phyloP scores from a whole-genome alignment of 2,888 invertebrate genomes.

The Hirtodrosophila confusa region DNA sequence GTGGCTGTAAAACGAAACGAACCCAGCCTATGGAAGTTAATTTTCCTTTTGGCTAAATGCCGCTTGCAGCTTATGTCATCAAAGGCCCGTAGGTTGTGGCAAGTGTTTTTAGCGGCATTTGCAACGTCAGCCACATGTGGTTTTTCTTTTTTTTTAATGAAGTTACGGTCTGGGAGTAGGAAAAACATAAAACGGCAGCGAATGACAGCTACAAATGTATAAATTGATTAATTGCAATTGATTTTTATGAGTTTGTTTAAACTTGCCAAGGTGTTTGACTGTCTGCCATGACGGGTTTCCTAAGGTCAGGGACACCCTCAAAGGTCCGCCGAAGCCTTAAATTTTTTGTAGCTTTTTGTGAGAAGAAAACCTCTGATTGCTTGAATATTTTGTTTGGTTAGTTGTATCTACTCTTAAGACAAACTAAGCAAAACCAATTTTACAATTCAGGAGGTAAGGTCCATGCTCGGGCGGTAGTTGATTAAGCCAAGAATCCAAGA shows the following conservation, averaged over 20 bases:
- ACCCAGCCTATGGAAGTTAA: constrained; percentile 26
- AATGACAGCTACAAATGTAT: constrained; percentile 10
- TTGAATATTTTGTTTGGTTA: too few relatives aligned
- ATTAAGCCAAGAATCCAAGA: too few relatives aligned
- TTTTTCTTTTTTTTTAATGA: constrained; percentile 23
- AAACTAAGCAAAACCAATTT: too few relatives aligned
- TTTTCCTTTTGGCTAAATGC: constrained; percentile 38
- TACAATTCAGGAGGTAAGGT: too few relatives aligned
- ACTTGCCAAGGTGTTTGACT: constrained; percentile 12
- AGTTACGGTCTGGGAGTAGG: constrained; percentile 20
- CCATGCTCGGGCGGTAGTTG: too few relatives aligned
- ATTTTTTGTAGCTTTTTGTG: too few relatives aligned
- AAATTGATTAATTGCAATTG: constrained; percentile 67
- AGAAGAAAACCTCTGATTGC: too few relatives aligned
- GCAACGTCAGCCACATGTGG: constrained; percentile 42
- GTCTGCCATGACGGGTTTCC: constrained; percentile 1
- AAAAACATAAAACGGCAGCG: neutral
- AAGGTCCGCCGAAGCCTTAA: too few relatives aligned
- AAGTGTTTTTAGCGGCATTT: constrained; percentile 26
- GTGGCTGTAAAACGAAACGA: constrained; percentile 33
- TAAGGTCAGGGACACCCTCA: neutral
- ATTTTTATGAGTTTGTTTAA: constrained; percentile 64
- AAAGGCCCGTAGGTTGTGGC: constrained; percentile 25
- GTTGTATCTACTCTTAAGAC: too few relatives aligned
- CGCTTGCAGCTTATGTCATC: constrained; percentile 27